Base-by-base conservation (phyloP, 2,888 invertebrate genomes). In the Mayetiola destructor region DNA sequence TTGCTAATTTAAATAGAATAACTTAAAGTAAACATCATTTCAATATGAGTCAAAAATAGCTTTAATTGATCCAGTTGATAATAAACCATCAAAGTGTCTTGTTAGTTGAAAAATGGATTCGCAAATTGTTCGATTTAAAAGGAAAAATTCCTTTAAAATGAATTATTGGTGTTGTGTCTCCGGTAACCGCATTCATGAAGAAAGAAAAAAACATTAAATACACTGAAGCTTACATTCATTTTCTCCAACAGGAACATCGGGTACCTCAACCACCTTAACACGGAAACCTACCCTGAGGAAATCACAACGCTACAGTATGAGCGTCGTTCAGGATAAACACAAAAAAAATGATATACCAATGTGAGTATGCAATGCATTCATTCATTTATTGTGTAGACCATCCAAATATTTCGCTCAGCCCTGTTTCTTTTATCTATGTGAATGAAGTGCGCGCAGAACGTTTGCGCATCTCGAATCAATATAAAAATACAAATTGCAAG, bases 401-500 rank as follows among this genome's bases (percentile, higher is more conserved):
- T 37, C n/a, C 3, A 12, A 37, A 37, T 37, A 12, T 37, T 48
- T 48, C 3, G 16, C 29, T 27, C 53, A 53, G 10, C 53, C 53
- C 53, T 53, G 30, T 32, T 32, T 16, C n/a, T 16, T 48, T 27
- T 30, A 30, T 20, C 2, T 20, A 20, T 32, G 12, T 20, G 32
- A 2, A 53, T 32, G 4, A 8, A 20, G 20, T 53, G 53, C 53
- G 53, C 53, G 30, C 16, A n/a, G 9, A 20, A 3, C 2, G n/a
- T 18, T 3, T 53, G 53, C 53, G 53, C 53, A 53, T 32, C 18
- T 53, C 18, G 18, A 53, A 53, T 53, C 53, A 16, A 53, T 53
- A 52, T 6, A 42, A 12, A 42, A 9, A 32, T 29, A 12, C 29
- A 32, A 53, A 52, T 32, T 48, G 16, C 16, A n/a, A n/a, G n/a